phyloP scores from a whole-genome alignment of 2,797 vertebrate species.

The Setipinna tenuifilis region DNA sequence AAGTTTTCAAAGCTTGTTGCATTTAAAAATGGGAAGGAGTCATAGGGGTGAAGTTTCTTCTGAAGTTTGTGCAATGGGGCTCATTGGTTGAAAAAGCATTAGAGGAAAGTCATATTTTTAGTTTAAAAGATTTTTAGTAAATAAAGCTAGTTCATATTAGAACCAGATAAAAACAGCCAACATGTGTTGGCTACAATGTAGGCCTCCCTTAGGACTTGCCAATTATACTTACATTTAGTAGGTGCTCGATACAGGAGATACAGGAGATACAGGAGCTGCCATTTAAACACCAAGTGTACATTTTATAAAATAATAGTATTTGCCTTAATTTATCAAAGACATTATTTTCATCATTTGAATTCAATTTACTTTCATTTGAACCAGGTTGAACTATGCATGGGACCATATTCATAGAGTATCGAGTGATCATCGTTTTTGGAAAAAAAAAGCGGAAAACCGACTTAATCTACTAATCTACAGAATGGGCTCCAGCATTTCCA shows the following conservation, averaged over 20 bases:
- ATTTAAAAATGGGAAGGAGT: too few relatives aligned
- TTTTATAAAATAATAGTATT: neutral
- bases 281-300: neutral
- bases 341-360: neutral
- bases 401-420: neutral
- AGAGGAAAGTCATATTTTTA: too few relatives aligned
- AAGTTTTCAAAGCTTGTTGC: too few relatives aligned
- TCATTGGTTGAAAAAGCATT: too few relatives aligned
- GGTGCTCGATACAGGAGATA: neutral
- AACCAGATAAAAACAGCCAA: too few relatives aligned
- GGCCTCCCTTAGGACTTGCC: neutral
- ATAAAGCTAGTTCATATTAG: too few relatives aligned
- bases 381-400: neutral
- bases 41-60: too few relatives aligned
- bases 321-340: neutral
- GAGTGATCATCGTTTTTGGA: neutral
- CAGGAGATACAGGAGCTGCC: neutral
- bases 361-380: neutral
- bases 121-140: too few relatives aligned
- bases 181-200: too few relatives aligned
- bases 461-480: neutral
- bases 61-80: too few relatives aligned
- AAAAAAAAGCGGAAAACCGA: neutral
- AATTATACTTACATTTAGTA: neutral
- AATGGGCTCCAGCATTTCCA: slow-evolving; percentile 36